Evolutionary conservation across 2,888 invertebrate species (phyloP), one percentile per base, ranked within the genome.

Genomic region (Tinea pellionella): DNA sequence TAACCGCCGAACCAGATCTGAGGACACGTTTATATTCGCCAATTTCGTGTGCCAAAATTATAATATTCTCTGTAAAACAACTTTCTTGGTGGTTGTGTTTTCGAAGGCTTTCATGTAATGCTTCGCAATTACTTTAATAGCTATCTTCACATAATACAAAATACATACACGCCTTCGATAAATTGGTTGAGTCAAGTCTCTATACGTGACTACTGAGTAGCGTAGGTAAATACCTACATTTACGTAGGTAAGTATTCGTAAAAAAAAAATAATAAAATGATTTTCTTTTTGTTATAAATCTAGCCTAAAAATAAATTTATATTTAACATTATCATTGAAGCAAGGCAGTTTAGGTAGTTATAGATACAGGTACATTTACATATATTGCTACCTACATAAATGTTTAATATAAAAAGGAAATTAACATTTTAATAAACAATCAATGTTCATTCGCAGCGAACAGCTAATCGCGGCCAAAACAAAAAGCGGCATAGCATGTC

Each of bases 111-210:
- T 69, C 67, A 65, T 65, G 64, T 69, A 72, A 70, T 70, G 67
- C 68, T 64, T 67, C 64, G 73, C 71, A 82, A 82, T 82, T 82
- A 82, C 69, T 76, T 75, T 79, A 78, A 81, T 78, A 72, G 68
- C 70, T 69, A 71, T 74, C 73, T 70, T 72, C 72, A 68, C 70
- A 64, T 71, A 70, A 70, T 69, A 69, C 42, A 58, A 55, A 57
- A 57, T 57, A 57, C 57, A 57, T 57, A 57, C 32, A 57, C 57
- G 57, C 57, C 57, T 57, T 57, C 57, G 30, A 15, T 30, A 57
- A 57, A 57, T 57, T 57, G 57, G 32, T 7, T 57, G 18, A 53
- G 19, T 24, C 19, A 53, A 53, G 24, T 53, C 53, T 18, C 7
- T 47, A 47, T 53, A 24, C 53, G 18, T 53, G 11, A 53, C 47